phyloP scores from a whole-genome alignment of 2,797 vertebrate genomes.

The Threskiornis aethiopicus region DNA sequence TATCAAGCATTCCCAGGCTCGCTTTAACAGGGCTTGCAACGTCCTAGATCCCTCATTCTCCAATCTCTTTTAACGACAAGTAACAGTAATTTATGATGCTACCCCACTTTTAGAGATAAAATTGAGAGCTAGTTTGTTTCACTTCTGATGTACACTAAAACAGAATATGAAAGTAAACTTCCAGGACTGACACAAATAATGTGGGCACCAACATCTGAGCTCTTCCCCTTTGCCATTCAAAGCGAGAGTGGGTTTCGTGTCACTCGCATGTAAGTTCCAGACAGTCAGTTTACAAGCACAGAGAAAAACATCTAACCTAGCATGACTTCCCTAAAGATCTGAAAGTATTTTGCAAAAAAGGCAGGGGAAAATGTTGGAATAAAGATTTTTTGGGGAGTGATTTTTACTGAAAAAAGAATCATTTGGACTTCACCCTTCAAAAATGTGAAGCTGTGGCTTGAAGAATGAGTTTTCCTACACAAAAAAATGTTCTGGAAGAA shows the following conservation, averaged over 20 bases:
- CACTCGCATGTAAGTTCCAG: background rate
- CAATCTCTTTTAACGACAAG: background rate
- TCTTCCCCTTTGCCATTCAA: conserved; percentile 42
- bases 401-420: background rate
- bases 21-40: background rate
- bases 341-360: background rate
- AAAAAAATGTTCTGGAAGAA: background rate
- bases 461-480: background rate
- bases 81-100: background rate
- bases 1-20: background rate
- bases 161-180: conserved; percentile 48
- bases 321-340: background rate
- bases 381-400: background rate
- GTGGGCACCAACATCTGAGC: background rate
- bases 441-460: background rate
- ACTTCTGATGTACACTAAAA: background rate
- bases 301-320: background rate
- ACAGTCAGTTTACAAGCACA: background rate
- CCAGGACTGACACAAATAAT: background rate
- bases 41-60: background rate
- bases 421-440: background rate
- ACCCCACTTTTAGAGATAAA: background rate
- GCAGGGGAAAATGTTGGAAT: background rate
- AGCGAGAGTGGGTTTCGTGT: background rate
- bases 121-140: background rate